A percentile compares a stretch with the other conserved stretches of the same genome.
Conservation (phyloP, 2,797 vertebrate genomes). For the Danio kyathit region DNA sequence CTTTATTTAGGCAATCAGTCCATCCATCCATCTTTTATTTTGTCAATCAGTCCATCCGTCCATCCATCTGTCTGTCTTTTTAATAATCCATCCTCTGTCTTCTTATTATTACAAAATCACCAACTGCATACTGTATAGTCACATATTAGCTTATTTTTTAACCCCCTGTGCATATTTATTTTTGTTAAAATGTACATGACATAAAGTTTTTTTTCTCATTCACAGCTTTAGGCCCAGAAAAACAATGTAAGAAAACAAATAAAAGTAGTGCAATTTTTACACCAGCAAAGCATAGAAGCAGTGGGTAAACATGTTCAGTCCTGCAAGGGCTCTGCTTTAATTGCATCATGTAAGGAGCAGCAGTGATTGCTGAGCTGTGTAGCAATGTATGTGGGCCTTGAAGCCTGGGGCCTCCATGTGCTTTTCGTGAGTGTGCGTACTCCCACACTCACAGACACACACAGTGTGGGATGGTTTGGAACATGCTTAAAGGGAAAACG, state of each 20-base stretch:
- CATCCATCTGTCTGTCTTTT: no score
- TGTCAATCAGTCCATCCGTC: no score
- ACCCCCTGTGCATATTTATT: not conserved
- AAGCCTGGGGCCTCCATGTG: slow-evolving; percentile 43
- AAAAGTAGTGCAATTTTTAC: slow-evolving; percentile 34
- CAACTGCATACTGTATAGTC: no score
- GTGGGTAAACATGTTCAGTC: slow-evolving; percentile 41
- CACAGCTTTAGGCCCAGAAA: slow-evolving; percentile 5
- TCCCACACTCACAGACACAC: slow-evolving; percentile 71
- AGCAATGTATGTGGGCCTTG: slow-evolving; percentile 66
- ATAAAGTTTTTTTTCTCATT: not conserved
- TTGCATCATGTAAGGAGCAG: slow-evolving; percentile 54
- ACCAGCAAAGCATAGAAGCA: slow-evolving; percentile 7
- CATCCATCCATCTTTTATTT: no score
- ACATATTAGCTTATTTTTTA: no score
- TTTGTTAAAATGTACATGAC: not conserved
- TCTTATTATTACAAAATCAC: no score
- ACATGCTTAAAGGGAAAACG: slow-evolving; percentile 64
- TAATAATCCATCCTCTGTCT: no score
- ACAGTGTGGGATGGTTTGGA: slow-evolving; percentile 68
- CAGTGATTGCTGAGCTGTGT: slow-evolving; percentile 53
- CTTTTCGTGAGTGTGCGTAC: slow-evolving; percentile 60
- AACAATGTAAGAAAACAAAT: slow-evolving; percentile 19
- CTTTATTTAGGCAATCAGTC: no score
- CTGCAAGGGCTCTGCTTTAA: slow-evolving; percentile 60